phyloP scores from a whole-genome alignment of 1,140 invertebrate species.

The Halesus radiatus region DNA sequence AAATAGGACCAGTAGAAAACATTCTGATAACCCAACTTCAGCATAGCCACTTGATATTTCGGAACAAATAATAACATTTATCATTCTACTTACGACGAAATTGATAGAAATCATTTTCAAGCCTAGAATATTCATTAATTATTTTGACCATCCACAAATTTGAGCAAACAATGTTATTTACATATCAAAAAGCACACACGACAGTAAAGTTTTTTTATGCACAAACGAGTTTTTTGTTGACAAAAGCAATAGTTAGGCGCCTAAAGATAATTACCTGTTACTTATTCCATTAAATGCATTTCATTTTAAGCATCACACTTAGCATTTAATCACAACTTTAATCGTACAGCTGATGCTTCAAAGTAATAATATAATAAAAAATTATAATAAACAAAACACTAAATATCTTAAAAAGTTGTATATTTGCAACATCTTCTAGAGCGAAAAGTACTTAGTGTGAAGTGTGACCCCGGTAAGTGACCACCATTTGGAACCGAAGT shows the following conservation, averaged over 20 bases:
- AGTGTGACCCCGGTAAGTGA: too few species aligned
- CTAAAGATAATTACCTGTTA: constrained; percentile 4
- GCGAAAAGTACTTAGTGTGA: too few species aligned
- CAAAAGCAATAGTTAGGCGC: not conserved
- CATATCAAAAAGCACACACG: not conserved
- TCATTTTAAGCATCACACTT: not conserved
- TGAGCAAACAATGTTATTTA: not conserved
- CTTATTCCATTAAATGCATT: not conserved
- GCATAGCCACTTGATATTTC: not conserved
- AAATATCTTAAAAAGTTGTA: too few species aligned
- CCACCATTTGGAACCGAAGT: too few species aligned
- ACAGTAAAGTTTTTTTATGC: not conserved
- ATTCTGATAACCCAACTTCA: not conserved
- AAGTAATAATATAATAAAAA: not conserved
- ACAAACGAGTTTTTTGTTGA: constrained; percentile 18
- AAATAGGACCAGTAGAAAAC: constrained; percentile 13
- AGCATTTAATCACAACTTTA: not conserved
- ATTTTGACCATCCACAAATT: not conserved
- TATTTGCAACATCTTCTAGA: too few species aligned
- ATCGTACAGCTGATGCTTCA: too few species aligned
- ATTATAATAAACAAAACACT: too few species aligned
- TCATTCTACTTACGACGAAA: too few species aligned
- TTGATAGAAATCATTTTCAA: too few species aligned
- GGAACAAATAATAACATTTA: too few species aligned
- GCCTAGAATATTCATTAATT: too few species aligned